A percentile compares a stretch with the other conserved stretches of the same genome.
Evolutionary conservation across 2,888 invertebrate genomes (phyloP).

Genomic region (Lasioglossum villosulum): DNA sequence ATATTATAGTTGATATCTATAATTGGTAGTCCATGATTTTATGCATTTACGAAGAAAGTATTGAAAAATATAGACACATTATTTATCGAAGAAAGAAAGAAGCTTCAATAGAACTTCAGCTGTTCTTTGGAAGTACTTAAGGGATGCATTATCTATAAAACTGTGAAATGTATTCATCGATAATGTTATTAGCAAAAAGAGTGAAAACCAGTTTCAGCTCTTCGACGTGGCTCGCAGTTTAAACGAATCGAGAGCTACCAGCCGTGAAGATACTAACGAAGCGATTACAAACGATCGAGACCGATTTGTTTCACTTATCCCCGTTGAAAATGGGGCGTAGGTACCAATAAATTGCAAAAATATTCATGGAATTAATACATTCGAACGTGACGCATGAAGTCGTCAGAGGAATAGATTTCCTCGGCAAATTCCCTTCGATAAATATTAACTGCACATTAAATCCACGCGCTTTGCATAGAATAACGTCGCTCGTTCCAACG

Average conservation of each 20-base stretch:
- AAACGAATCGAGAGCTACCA: neutral
- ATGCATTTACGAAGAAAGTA: neutral
- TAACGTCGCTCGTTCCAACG: neutral
- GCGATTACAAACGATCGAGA: neutral
- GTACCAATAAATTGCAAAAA: neutral
- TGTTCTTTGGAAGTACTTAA: neutral
- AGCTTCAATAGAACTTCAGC: neutral
- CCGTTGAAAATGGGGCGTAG: neutral
- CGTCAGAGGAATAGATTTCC: neutral
- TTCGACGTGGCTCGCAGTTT: neutral
- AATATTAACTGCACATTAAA: slow-evolving; percentile 35
- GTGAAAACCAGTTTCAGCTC: neutral
- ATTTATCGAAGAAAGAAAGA: neutral
- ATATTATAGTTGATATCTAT: too few species aligned
- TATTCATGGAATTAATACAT: neutral
- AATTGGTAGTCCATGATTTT: too few species aligned
- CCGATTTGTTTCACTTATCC: neutral
- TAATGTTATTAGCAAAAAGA: neutral
- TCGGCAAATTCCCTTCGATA: slow-evolving; percentile 2
- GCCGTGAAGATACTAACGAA: neutral
- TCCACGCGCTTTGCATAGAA: slow-evolving; percentile 33
- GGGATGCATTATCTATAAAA: neutral
- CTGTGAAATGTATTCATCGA: neutral
- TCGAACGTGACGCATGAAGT: neutral
- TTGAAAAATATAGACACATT: too few species aligned